Percentiles rank a stretch among this genome's conserved stretches.
Evolutionary conservation across 2,797 vertebrate species (phyloP).

Genomic region (Syncerus caffer): DNA sequence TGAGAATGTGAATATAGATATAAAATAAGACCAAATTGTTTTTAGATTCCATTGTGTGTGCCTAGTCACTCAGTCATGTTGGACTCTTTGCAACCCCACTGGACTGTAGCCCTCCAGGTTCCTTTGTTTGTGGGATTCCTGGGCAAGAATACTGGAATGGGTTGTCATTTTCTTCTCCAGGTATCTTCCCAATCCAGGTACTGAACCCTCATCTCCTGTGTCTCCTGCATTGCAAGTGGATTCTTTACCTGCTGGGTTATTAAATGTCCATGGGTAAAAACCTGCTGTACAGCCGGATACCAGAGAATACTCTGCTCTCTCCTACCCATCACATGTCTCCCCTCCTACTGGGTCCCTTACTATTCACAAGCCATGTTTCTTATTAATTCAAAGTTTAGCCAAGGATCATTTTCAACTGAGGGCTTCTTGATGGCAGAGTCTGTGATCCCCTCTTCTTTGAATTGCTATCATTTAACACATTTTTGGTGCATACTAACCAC

Average conservation of each 20-base stretch:
- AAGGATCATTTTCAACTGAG: neutral
- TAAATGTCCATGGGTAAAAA: neutral
- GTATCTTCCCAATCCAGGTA: neutral
- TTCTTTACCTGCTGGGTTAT: neutral
- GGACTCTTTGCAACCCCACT: neutral
- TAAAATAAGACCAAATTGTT: neutral
- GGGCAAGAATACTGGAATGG: neutral
- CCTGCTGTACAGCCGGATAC: neutral
- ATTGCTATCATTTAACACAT: neutral
- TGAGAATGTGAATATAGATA: neutral
- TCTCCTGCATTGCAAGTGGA: neutral
- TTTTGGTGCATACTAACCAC: neutral
- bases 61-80: neutral
- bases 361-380: neutral
- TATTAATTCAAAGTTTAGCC: neutral
- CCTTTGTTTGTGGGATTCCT: neutral
- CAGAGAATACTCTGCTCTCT: neutral
- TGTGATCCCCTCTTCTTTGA: neutral
- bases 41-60: neutral
- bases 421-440: neutral
- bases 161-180: neutral
- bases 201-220: neutral
- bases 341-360: neutral
- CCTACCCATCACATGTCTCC: neutral
- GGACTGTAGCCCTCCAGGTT: neutral